Evolutionary conservation across 2,888 invertebrate species (phyloP).

Genomic region (Ennomos erosarius): DNA sequence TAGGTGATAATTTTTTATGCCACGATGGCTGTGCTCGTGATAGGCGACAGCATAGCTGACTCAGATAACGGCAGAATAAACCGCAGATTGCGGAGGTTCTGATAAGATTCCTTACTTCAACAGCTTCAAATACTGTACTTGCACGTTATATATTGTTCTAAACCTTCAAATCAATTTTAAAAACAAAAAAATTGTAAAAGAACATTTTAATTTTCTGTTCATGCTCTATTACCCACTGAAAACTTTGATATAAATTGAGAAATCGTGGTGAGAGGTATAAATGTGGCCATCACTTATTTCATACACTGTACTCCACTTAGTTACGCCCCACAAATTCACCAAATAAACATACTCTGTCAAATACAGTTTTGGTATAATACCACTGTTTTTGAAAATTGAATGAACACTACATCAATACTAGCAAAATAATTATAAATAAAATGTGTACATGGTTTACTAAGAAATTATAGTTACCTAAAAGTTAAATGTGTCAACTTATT

Average conservation of each 20-base stretch:
- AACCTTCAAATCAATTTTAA: constrained; percentile 8
- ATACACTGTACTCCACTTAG: constrained; percentile 41
- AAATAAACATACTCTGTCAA: constrained; percentile 27
- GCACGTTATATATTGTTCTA: constrained; percentile 20
- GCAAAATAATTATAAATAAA: no score
- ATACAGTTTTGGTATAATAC: neutral
- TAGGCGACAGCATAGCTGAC: constrained; percentile 54
- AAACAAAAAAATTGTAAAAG: constrained; percentile 7
- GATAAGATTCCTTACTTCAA: constrained; percentile 67
- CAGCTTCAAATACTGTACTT: constrained; percentile 34
- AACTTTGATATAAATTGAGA: constrained; percentile 60
- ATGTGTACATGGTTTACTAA: no score
- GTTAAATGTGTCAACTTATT: no score
- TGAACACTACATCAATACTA: no score
- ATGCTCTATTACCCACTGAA: constrained; percentile 67
- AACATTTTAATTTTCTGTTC: constrained; percentile 44
- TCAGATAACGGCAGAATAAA: constrained; percentile 79
- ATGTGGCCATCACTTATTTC: constrained; percentile 47
- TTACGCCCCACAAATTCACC: constrained; percentile 30
- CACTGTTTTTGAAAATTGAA: neutral
- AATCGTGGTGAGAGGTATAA: constrained; percentile 64
- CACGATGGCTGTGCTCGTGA: constrained; percentile 70
- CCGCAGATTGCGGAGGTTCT: constrained; percentile 73
- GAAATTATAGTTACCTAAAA: no score
- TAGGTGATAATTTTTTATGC: constrained; percentile 52